phyloP scores from a whole-genome alignment of 2,888 invertebrate genomes.

The Trisateles emortualis region DNA sequence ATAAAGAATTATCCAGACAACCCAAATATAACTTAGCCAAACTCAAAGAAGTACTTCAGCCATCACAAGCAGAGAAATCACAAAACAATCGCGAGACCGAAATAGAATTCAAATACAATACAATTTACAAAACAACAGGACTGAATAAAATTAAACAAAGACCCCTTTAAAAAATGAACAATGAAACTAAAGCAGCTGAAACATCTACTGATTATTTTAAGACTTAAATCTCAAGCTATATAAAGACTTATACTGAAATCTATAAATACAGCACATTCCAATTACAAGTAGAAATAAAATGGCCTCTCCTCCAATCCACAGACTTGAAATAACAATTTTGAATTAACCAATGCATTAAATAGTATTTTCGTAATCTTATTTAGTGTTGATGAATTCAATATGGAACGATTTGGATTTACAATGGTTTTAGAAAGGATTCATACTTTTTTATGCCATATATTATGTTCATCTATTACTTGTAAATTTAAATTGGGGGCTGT shows the following conservation, averaged over 20 bases:
- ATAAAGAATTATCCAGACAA: no score
- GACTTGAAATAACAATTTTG: conserved; percentile 26
- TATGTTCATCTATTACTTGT: no score
- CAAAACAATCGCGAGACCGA: neutral
- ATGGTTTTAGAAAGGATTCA: neutral
- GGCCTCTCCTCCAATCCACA: conserved; percentile 12
- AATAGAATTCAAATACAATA: neutral
- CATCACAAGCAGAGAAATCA: no score
- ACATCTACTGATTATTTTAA: conserved; percentile 15
- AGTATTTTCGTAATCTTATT: conserved; percentile 11
- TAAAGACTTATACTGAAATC: conserved; percentile 30
- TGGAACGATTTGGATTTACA: neutral
- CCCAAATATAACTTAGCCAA: no score
- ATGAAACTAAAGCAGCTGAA: conserved; percentile 18
- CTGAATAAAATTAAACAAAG: neutral
- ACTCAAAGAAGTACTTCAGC: no score
- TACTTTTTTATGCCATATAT: no score
- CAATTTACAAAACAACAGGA: neutral
- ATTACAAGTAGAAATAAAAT: conserved; percentile 28
- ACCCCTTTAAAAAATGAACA: conserved; percentile 6
- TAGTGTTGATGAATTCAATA: neutral
- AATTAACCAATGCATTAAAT: conserved; percentile 43
- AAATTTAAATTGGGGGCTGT: no score
- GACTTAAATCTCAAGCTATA: conserved; percentile 20
- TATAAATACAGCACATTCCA: conserved; percentile 37